Conservation (phyloP, 1,140 invertebrate species). For the Nymphalis io region DNA sequence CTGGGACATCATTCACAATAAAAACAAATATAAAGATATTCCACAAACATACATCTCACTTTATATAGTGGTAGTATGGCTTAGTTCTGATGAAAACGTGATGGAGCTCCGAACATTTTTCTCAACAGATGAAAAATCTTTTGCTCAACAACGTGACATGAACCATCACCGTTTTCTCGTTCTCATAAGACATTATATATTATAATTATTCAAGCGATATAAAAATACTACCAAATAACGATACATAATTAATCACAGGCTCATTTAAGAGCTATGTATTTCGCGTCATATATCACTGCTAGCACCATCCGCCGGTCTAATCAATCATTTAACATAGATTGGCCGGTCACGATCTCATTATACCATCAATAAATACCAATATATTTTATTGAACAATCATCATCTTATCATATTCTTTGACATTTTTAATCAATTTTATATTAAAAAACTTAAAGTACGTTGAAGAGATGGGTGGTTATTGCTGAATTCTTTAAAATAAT, state of each 20-base stretch:
- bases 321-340: slow-evolving; percentile 15
- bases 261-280: background rate
- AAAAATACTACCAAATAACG: background rate
- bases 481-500: too few relatives aligned
- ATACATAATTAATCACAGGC: background rate
- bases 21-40: too few relatives aligned
- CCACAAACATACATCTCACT: too few relatives aligned
- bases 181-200: too few relatives aligned
- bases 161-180: too few relatives aligned
- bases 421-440: background rate
- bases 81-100: too few relatives aligned
- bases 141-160: too few relatives aligned
- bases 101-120: too few relatives aligned
- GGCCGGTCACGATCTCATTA: slow-evolving; percentile 17
- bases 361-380: background rate
- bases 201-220: background rate
- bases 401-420: background rate
- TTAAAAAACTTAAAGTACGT: background rate
- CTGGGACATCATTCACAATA: too few relatives aligned
- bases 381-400: background rate
- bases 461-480: too few relatives aligned
- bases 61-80: too few relatives aligned
- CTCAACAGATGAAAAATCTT: too few relatives aligned
- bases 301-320: background rate
- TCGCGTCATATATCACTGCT: slow-evolving; percentile 24